These are phyloP conservation scores for Apodemia mormo DNA, from an alignment of 2,888 invertebrate species.

Conservation along the genomic window DNA sequence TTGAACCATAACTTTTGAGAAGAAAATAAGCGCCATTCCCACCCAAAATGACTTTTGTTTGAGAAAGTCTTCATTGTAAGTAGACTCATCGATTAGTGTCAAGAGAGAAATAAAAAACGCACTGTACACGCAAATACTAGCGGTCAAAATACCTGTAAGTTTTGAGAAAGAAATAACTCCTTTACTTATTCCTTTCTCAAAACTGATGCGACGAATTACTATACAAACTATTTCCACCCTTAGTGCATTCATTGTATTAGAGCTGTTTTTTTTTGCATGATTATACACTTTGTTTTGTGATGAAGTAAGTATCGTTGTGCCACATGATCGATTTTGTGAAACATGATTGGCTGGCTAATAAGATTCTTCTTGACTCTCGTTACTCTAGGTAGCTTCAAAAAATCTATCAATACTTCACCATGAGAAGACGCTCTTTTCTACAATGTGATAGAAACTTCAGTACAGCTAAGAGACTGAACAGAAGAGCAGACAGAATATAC, in stretches of 20 bases:
- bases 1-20: no score
- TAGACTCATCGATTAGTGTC: neutral
- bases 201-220: no score
- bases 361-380: slow-evolving; percentile 4
- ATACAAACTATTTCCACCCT: no score
- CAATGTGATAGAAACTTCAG: neutral
- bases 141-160: no score
- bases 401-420: neutral
- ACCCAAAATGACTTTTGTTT: neutral
- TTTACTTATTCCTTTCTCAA: no score
- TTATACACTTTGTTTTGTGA: no score
- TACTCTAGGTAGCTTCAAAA: neutral
- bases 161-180: no score
- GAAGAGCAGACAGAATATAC: slow-evolving; percentile 5
- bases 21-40: no score
- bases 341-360: neutral
- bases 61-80: neutral
- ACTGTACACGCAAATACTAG: neutral
- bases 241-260: no score
- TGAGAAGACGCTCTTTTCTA: neutral
- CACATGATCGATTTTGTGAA: no score
- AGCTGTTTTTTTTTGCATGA: no score
- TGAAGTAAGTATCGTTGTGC: no score
- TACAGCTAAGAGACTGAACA: neutral
- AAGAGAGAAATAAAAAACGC: slow-evolving; percentile 2